Percentiles rank a stretch among this genome's conserved stretches.
Conservation (phyloP, 2,113 vertebrate species). For the Maccullochella peelii region DNA sequence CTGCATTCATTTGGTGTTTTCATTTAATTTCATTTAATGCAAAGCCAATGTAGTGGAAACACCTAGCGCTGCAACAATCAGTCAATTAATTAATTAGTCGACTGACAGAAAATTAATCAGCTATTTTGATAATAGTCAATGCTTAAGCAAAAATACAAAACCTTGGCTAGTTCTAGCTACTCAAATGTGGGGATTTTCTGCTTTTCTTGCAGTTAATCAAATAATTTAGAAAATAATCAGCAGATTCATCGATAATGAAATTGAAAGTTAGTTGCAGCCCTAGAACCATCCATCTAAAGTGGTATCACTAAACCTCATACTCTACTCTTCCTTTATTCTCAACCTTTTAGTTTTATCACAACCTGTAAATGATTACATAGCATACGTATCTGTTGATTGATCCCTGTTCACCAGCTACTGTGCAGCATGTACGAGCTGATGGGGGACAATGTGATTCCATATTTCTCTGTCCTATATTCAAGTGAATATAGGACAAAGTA, state of each 20-base stretch:
- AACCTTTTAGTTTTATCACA: not conserved
- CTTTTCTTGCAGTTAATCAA: no score
- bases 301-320: not conserved
- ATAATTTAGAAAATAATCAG: not conserved
- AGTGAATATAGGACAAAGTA: not conserved
- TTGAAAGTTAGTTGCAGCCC: not conserved
- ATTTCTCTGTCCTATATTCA: not conserved
- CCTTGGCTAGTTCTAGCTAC: not conserved
- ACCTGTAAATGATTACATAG: conserved; percentile 17
- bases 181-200: not conserved
- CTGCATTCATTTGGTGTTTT: conserved; percentile 5
- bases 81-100: not conserved
- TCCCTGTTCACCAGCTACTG: conserved; percentile 18
- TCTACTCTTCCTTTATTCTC: not conserved
- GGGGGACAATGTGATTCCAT: not conserved
- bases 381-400: conserved; percentile 1
- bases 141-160: not conserved
- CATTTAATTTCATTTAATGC: no score
- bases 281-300: not conserved
- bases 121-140: not conserved
- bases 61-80: not conserved
- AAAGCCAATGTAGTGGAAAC: not conserved
- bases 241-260: not conserved
- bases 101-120: not conserved
- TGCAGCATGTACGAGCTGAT: conserved; percentile 7